phyloP scores from a whole-genome alignment of 2,888 invertebrate species.

The Drosophila austrosaltans region DNA sequence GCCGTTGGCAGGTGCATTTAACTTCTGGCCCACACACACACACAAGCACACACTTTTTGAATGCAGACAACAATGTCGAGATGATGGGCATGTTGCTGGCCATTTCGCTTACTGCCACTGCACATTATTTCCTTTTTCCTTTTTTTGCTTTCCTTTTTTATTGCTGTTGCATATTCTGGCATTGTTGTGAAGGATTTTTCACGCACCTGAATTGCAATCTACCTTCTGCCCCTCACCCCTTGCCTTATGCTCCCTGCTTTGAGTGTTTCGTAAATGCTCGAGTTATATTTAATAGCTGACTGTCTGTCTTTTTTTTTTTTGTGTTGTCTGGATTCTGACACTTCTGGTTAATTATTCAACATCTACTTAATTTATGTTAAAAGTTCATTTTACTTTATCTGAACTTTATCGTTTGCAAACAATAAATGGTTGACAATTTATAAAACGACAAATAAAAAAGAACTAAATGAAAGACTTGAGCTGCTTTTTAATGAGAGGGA shows the following conservation, averaged over 20 bases:
- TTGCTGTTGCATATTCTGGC: conserved; percentile 41
- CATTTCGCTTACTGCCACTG: conserved; percentile 55
- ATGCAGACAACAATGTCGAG: conserved; percentile 61
- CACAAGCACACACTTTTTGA: conserved; percentile 23
- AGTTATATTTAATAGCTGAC: conserved; percentile 60
- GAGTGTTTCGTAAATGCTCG: conserved; percentile 34
- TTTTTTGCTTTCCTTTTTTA: conserved; percentile 61
- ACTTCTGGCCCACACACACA: conserved; percentile 70
- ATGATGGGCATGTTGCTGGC: conserved; percentile 41
- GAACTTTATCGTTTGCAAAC: conserved; percentile 28
- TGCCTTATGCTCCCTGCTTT: conserved; percentile 9
- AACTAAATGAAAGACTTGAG: no score
- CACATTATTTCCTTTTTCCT: conserved; percentile 41
- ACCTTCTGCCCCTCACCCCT: conserved; percentile 23
- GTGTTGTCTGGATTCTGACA: conserved; percentile 26
- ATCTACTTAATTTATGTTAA: conserved; percentile 50
- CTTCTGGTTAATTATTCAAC: conserved; percentile 42
- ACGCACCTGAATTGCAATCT: conserved; percentile 23
- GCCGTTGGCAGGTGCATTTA: conserved; percentile 74
- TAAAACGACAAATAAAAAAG: background rate
- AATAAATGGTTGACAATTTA: conserved; percentile 42
- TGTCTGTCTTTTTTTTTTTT: conserved; percentile 34
- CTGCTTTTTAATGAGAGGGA: conserved; percentile 10
- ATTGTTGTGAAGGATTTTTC: background rate
- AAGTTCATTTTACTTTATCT: conserved; percentile 47